These are phyloP conservation scores for Anolis carolinensis DNA, from an alignment of 2,113 vertebrate species.

Conservation along the genomic window DNA sequence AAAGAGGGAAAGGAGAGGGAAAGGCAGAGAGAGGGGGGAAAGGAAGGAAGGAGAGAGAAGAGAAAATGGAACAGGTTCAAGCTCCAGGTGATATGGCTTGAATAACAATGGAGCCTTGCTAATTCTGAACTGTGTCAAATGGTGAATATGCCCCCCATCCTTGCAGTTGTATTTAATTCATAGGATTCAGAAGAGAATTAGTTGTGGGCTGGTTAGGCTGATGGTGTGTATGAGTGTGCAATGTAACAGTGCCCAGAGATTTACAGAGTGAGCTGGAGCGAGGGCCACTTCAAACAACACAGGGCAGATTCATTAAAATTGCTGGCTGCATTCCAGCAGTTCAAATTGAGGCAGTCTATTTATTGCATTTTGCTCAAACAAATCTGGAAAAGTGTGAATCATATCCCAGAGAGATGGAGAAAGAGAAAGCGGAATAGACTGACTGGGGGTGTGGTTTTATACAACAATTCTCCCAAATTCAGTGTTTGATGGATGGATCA, in stretches of 20 bases:
- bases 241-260: slow-evolving; percentile 82
- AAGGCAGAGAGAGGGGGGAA: too few relatives aligned
- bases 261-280: slow-evolving; percentile 64
- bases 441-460: not conserved
- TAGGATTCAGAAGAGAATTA: slow-evolving; percentile 68
- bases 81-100: slow-evolving; percentile 56
- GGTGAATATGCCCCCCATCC: slow-evolving; percentile 64
- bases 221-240: slow-evolving; percentile 45
- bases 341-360: slow-evolving; percentile 96
- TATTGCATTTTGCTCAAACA: slow-evolving; percentile 98
- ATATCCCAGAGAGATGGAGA: slow-evolving; percentile 83
- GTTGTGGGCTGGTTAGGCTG: slow-evolving; percentile 56
- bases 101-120: slow-evolving; percentile 75
- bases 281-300: slow-evolving; percentile 88
- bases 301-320: slow-evolving; percentile 99
- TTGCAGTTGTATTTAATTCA: slow-evolving; percentile 74
- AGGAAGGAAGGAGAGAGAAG: not conserved
- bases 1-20: slow-evolving; percentile 29
- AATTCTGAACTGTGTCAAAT: slow-evolving; percentile 77
- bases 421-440: slow-evolving; percentile 47
- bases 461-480: not conserved
- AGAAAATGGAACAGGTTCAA: slow-evolving; percentile 48
- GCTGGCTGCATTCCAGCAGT: slow-evolving; percentile 95
- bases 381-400: slow-evolving; percentile 98
- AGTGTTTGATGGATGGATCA: not conserved